Conservation (phyloP, 2,113 vertebrate genomes). For the Verasper variegatus region DNA sequence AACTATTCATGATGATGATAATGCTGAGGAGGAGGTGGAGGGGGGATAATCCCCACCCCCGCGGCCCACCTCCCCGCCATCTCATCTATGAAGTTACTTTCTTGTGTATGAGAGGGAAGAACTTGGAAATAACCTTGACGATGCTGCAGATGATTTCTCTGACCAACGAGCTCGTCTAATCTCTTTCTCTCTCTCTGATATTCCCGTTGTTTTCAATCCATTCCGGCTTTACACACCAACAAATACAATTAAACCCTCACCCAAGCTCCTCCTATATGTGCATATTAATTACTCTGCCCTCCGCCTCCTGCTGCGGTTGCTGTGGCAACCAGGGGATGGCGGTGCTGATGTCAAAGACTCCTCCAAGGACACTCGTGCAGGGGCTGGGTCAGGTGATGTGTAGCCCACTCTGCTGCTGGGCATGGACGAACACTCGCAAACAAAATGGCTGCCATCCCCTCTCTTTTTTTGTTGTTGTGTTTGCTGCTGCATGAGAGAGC, state of each 20-base stretch:
- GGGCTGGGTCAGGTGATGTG: slow-evolving; percentile 62
- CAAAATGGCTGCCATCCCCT: slow-evolving; percentile 59
- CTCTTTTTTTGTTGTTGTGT: neutral
- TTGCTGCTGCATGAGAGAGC: too few species aligned
- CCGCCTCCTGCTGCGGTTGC: slow-evolving; percentile 70
- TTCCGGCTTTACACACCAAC: slow-evolving; percentile 62
- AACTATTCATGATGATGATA: slow-evolving; percentile 51
- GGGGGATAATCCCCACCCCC: slow-evolving; percentile 25
- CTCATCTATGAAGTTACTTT: slow-evolving; percentile 51
- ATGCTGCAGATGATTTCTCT: slow-evolving; percentile 58
- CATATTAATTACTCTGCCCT: slow-evolving; percentile 79
- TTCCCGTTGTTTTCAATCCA: slow-evolving; percentile 31
- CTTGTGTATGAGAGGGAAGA: slow-evolving; percentile 35
- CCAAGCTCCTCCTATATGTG: slow-evolving; percentile 43
- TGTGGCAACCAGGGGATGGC: slow-evolving; percentile 73
- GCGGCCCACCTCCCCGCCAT: slow-evolving; percentile 12
- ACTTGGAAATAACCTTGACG: slow-evolving; percentile 55
- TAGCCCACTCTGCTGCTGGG: slow-evolving; percentile 43
- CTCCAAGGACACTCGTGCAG: slow-evolving; percentile 75
- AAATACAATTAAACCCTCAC: slow-evolving; percentile 69
- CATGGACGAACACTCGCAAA: slow-evolving; percentile 51
- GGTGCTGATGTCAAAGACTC: slow-evolving; percentile 76
- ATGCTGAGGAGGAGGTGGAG: slow-evolving; percentile 34
- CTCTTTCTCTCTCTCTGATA: slow-evolving; percentile 25
- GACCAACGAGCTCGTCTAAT: slow-evolving; percentile 54